Conservation (phyloP, 2,888 invertebrate genomes). For the Andrena flavipes region DNA sequence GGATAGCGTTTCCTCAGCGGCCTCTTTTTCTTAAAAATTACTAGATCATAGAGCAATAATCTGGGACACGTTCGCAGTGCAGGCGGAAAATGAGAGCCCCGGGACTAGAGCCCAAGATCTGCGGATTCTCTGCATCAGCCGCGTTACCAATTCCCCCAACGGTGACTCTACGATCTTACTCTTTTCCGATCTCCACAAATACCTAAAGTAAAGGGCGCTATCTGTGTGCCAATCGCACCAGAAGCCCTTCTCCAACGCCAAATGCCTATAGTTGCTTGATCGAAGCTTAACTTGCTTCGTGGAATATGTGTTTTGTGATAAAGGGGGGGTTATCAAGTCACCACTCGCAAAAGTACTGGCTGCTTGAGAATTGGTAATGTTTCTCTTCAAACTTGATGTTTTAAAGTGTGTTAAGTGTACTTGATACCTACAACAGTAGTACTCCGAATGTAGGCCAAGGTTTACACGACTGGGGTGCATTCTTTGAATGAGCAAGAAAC, state of each 20-base stretch:
- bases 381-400: slow-evolving; percentile 9
- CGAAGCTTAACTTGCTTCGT: not conserved
- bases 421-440: not conserved
- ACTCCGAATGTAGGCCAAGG: not conserved
- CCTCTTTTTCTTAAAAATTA: no score
- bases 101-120: no score
- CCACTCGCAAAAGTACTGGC: not conserved
- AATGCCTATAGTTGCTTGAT: not conserved
- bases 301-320: not conserved
- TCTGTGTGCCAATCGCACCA: no score
- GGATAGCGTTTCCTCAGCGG: not conserved
- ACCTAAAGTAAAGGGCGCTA: no score
- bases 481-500: not conserved
- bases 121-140: no score
- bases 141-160: no score
- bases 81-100: no score
- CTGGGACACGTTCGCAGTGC: no score
- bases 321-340: not conserved
- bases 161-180: no score
- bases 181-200: no score
- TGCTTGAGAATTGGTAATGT: slow-evolving; percentile 15
- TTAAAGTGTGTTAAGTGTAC: slow-evolving; percentile 11
- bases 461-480: not conserved
- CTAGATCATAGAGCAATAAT: no score
- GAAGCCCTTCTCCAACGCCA: not conserved